These are phyloP conservation scores for Holacanthella duospinosa DNA, from an alignment of 2,888 invertebrate species.

Conservation along the genomic window DNA sequence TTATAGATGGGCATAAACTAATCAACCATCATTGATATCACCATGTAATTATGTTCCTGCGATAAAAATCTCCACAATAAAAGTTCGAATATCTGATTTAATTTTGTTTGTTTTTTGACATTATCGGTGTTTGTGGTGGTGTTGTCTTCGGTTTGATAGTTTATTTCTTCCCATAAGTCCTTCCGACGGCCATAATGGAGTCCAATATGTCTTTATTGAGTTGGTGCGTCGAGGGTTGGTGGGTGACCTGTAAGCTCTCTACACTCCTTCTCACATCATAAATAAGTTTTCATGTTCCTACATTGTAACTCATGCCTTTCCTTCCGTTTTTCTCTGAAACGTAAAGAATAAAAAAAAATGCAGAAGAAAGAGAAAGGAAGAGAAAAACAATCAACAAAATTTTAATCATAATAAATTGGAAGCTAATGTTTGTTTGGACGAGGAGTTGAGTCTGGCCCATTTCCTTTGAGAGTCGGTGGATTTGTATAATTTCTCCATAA, in stretches of 20 bases:
- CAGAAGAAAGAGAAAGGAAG: neutral
- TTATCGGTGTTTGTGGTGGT: too few relatives aligned
- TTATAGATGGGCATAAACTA: too few relatives aligned
- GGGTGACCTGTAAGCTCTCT: neutral
- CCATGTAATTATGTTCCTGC: too few relatives aligned
- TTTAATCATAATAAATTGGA: constrained; percentile 5
- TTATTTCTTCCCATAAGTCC: constrained; percentile 11
- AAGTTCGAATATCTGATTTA: too few relatives aligned
- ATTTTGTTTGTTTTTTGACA: too few relatives aligned
- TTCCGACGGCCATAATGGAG: neutral
- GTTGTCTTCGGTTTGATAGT: neutral
- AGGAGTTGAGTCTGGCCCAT: neutral
- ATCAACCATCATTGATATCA: too few relatives aligned
- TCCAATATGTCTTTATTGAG: neutral
- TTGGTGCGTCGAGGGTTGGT: neutral
- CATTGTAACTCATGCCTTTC: constrained; percentile 2
- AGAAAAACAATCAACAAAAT: neutral
- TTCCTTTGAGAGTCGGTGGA: neutral
- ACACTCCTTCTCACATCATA: constrained; percentile 7
- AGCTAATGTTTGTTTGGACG: neutral
- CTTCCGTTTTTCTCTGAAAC: neutral
- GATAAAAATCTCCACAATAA: too few relatives aligned
- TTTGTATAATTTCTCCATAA: constrained; percentile 3
- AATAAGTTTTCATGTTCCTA: constrained; percentile 8
- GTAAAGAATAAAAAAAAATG: neutral